phyloP scores from a whole-genome alignment of 2,888 invertebrate species.

The Pomacea canaliculata region DNA sequence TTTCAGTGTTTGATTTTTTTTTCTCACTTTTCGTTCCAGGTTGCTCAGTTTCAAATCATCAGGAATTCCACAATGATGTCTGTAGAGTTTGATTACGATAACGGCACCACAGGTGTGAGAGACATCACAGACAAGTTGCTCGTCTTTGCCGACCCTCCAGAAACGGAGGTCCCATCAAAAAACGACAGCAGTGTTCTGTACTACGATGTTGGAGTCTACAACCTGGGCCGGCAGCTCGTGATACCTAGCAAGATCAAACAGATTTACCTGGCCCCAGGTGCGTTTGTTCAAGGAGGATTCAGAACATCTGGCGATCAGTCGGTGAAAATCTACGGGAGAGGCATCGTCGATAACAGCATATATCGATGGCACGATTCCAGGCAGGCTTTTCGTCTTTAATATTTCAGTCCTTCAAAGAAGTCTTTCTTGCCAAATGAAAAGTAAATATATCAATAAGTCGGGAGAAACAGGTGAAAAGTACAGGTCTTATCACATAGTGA shows the following conservation, averaged over 20 bases:
- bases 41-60: slow-evolving; percentile 21
- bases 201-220: slow-evolving; percentile 25
- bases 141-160: slow-evolving; percentile 33
- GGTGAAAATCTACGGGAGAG: slow-evolving; percentile 29
- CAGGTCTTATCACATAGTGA: too few relatives aligned
- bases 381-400: too few relatives aligned
- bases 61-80: slow-evolving; percentile 28
- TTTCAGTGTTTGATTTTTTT: background rate
- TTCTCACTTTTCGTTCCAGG: background rate
- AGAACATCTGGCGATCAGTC: slow-evolving; percentile 10
- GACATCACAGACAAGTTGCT: slow-evolving; percentile 27
- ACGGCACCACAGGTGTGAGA: background rate
- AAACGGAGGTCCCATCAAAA: slow-evolving; percentile 20
- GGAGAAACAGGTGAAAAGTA: too few relatives aligned
- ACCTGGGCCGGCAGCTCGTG: slow-evolving; percentile 23
- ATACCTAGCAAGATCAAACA: slow-evolving; percentile 2
- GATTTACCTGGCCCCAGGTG: slow-evolving; percentile 29
- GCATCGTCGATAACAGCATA: slow-evolving; percentile 19
- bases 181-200: slow-evolving; percentile 22
- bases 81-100: slow-evolving; percentile 33
- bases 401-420: too few relatives aligned
- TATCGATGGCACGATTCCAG: background rate
- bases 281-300: slow-evolving; percentile 32
- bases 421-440: too few relatives aligned
- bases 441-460: too few relatives aligned